Conservation (phyloP, 1,140 invertebrate species). For the Zaprionus davidi region DNA sequence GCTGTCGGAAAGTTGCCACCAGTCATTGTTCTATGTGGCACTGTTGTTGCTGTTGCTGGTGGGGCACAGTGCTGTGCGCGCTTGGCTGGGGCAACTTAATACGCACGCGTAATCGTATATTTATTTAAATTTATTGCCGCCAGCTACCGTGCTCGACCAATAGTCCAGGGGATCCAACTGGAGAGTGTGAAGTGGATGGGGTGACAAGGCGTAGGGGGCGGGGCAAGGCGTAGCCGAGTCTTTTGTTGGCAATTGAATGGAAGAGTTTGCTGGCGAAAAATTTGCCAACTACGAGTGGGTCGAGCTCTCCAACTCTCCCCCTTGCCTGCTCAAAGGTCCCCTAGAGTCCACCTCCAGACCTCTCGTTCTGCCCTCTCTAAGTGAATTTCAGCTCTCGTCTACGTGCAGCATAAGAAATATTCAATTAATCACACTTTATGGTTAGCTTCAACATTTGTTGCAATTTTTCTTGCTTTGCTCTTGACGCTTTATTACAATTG, state of each 20-base stretch:
- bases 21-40: constrained; percentile 66
- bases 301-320: not conserved
- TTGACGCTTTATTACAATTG: constrained; percentile 81
- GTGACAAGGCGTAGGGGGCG: not conserved
- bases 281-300: constrained; percentile 38
- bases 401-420: constrained; percentile 80
- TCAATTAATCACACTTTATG: constrained; percentile 83
- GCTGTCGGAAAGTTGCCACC: constrained; percentile 14
- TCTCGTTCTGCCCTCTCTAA: not conserved
- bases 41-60: constrained; percentile 1
- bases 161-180: constrained; percentile 8
- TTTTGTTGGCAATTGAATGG: constrained; percentile 19
- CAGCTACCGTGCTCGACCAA: constrained; percentile 58
- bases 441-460: constrained; percentile 82
- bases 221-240: not conserved
- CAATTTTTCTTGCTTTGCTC: constrained; percentile 80
- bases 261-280: constrained; percentile 40
- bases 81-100: constrained; percentile 73
- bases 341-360: not conserved
- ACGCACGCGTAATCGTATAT: constrained; percentile 83
- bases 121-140: constrained; percentile 81
- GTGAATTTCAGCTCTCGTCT: constrained; percentile 19
- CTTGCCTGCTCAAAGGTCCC: not conserved
- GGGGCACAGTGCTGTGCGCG: not conserved
- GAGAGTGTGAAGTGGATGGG: not conserved